phyloP scores from a whole-genome alignment of 2,113 vertebrate species.

The Platycercus adscitus region DNA sequence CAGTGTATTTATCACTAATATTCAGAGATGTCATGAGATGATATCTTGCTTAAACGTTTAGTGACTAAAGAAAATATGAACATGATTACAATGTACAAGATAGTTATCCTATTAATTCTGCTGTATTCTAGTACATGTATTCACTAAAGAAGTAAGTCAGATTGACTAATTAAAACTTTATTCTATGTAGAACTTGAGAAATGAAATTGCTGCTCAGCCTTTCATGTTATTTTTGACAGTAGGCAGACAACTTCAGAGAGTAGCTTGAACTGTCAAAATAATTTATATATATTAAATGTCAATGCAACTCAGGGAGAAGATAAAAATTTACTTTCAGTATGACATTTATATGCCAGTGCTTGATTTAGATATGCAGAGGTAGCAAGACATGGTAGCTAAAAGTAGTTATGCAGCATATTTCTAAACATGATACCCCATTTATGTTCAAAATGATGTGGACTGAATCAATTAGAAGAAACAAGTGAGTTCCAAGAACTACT shows the following conservation, averaged over 20 bases:
- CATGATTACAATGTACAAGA: background rate
- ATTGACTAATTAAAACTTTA: conserved; percentile 69
- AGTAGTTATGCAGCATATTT: conserved; percentile 68
- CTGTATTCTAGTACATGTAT: background rate
- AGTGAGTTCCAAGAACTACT: conserved; percentile 69
- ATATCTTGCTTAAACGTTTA: background rate
- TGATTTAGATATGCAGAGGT: conserved; percentile 75
- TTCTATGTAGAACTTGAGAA: conserved; percentile 55
- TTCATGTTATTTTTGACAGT: conserved; percentile 68
- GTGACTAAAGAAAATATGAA: conserved; percentile 27
- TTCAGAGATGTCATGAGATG: background rate
- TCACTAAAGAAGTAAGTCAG: background rate
- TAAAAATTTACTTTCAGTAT: conserved; percentile 73
- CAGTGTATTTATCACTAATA: conserved; percentile 17
- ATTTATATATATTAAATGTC: conserved; percentile 75
- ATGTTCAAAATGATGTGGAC: conserved; percentile 73
- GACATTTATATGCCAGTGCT: conserved; percentile 72
- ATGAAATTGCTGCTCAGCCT: conserved; percentile 36
- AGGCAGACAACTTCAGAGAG: conserved; percentile 61
- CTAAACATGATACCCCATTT: conserved; percentile 77
- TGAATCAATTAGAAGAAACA: conserved; percentile 78
- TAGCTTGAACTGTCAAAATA: conserved; percentile 69
- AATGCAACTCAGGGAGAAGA: conserved; percentile 66
- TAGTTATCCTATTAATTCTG: conserved; percentile 24
- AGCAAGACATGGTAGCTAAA: conserved; percentile 66